Evolutionary conservation across 2,888 invertebrate species (phyloP).

Genomic region (Diarsia rubi): DNA sequence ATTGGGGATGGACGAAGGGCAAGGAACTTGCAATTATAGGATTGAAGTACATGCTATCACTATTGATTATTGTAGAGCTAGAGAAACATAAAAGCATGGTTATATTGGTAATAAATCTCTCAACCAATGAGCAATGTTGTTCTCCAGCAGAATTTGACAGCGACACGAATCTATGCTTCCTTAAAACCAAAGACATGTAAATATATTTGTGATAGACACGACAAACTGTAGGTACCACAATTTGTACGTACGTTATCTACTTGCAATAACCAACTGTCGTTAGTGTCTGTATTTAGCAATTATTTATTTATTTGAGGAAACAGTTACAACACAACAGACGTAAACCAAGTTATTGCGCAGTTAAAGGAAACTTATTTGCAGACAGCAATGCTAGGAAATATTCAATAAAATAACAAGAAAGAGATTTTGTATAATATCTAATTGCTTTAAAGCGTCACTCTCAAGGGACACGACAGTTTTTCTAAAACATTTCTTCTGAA

Average conservation of each 20-base stretch:
- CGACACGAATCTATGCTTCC: neutral
- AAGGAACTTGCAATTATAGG: conserved; percentile 58
- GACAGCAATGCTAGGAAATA: neutral
- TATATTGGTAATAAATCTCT: neutral
- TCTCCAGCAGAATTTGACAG: neutral
- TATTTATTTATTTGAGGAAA: neutral
- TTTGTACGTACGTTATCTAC: neutral
- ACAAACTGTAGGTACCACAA: neutral
- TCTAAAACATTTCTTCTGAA: neutral
- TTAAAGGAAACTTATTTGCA: neutral
- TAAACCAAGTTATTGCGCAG: neutral
- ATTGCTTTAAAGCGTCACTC: neutral
- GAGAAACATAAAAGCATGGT: neutral
- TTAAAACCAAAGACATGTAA: neutral
- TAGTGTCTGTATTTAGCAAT: neutral
- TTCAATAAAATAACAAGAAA: neutral
- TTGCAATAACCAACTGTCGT: too few species aligned
- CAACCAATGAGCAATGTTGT: neutral
- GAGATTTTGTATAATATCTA: neutral
- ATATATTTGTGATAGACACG: neutral
- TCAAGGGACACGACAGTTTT: neutral
- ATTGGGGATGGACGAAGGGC: conserved; percentile 62
- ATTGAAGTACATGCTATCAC: neutral
- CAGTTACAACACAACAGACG: neutral
- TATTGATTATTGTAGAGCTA: neutral